Evolutionary conservation across 2,797 vertebrate species (phyloP).

Genomic region (Alfaro cultratus): DNA sequence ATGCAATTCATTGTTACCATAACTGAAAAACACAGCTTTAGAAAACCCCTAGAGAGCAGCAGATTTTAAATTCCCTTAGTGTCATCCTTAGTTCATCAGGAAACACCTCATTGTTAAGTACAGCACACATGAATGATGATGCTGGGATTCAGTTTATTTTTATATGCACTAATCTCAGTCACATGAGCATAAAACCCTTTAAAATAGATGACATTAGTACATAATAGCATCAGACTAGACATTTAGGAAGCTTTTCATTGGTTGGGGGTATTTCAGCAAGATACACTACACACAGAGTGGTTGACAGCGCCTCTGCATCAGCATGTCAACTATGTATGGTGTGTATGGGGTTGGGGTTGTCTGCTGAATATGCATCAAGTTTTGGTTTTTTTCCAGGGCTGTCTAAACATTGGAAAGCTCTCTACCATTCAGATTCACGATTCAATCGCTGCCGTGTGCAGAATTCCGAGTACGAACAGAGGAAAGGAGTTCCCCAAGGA

Average conservation of each 20-base stretch:
- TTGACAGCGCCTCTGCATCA: slow-evolving; percentile 14
- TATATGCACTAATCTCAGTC: background rate
- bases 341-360: slow-evolving; percentile 8
- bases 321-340: slow-evolving; percentile 26
- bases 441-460: slow-evolving; percentile 52
- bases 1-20: background rate
- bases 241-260: background rate
- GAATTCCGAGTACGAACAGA: slow-evolving; percentile 36
- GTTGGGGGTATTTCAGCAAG: slow-evolving; percentile 6
- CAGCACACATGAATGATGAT: background rate
- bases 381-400: slow-evolving; percentile 34
- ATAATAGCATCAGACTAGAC: background rate
- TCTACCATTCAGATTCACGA: slow-evolving; percentile 66
- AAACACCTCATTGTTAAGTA: background rate
- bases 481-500: slow-evolving; percentile 58
- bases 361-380: slow-evolving; percentile 56
- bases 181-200: background rate
- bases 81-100: slow-evolving; percentile 11
- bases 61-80: background rate
- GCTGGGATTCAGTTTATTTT: background rate
- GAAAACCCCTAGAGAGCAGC: background rate
- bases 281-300: background rate
- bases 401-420: slow-evolving; percentile 66
- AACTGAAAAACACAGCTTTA: background rate
- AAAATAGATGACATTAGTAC: slow-evolving; percentile 25